Evolutionary conservation across 1,140 invertebrate species (phyloP), one percentile per base, ranked within the genome.

Genomic region (Bombus sibiricus): DNA sequence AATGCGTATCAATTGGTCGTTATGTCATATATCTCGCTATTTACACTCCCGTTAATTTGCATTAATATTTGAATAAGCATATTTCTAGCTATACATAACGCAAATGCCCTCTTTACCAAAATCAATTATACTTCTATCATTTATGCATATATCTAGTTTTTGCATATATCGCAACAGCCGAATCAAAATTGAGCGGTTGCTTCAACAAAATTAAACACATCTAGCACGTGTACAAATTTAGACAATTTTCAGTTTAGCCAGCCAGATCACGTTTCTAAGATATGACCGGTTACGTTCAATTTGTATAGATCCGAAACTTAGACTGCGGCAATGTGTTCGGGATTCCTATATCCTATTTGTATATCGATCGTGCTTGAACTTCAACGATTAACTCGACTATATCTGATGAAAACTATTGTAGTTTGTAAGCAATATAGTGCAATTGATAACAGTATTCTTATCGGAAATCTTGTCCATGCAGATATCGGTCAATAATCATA

Each of bases 291-390:
- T 68, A n/a, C 62, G 28, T n/a, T 66, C 39, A 83, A 77, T 83
- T 77, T 75, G 81, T 66, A 68, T 68, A 77, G 81, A 83, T 69
- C 15, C 47, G 47, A 76, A 77, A 83, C 74, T 77, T 76, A 41
- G 47, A 53, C 57, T 3, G 22, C 28, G 43, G 28, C 28, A 41
- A 66, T 68, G 47, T 68, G 62, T 77, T 41, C 62, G 15, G 18
- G 25, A 37, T 12, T 37, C n/a, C 37, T 37, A 74, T 32, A 43
- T 47, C 47, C 39, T 57, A 77, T 43, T 25, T 43, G n/a, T 39
- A 18, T 25, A 37, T 28, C 41, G 53, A 69, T 57, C 43, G 37
- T 28, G 74, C 37, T 69, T n/a, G n/a, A 79, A 66, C 34, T 74
- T 75, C 43, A 10, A 32, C 59, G 73, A 53, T 77, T 64, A 77